These are phyloP conservation scores for Apodemia hepburni DNA, from an alignment of 2,888 invertebrate genomes.

Conservation along the genomic window DNA sequence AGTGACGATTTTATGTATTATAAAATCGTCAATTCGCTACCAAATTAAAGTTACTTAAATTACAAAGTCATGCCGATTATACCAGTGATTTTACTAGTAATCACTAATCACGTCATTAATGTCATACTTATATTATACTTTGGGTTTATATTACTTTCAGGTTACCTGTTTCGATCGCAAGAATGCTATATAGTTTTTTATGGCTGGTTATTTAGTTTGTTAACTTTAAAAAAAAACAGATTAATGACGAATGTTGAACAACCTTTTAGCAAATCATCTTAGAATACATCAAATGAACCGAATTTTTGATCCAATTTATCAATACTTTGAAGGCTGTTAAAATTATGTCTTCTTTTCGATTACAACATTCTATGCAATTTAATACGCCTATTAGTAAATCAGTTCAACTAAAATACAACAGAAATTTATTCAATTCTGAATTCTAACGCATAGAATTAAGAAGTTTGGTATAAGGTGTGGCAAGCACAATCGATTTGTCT, in stretches of 20 bases:
- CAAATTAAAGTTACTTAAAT: too few relatives aligned
- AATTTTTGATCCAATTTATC: not conserved
- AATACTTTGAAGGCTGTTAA: conserved; percentile 4
- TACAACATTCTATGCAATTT: conserved; percentile 5
- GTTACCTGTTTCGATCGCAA: too few relatives aligned
- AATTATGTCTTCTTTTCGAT: not conserved
- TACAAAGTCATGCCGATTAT: too few relatives aligned
- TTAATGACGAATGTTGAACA: not conserved
- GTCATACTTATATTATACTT: too few relatives aligned
- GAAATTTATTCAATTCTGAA: conserved; percentile 24
- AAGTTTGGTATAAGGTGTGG: conserved; percentile 49
- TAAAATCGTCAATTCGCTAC: too few relatives aligned
- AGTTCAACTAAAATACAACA: not conserved
- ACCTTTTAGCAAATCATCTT: not conserved
- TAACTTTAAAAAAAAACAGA: not conserved
- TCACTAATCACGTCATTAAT: too few relatives aligned
- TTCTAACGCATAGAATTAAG: conserved; percentile 24
- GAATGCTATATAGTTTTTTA: too few relatives aligned
- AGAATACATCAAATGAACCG: not conserved
- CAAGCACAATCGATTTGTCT: conserved; percentile 58
- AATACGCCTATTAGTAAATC: conserved; percentile 1
- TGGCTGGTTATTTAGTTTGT: too few relatives aligned
- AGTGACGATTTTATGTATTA: too few relatives aligned
- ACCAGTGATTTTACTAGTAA: too few relatives aligned
- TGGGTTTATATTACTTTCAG: too few relatives aligned